Base-by-base conservation (phyloP, 2,888 invertebrate species). In the Philaethria dido region DNA sequence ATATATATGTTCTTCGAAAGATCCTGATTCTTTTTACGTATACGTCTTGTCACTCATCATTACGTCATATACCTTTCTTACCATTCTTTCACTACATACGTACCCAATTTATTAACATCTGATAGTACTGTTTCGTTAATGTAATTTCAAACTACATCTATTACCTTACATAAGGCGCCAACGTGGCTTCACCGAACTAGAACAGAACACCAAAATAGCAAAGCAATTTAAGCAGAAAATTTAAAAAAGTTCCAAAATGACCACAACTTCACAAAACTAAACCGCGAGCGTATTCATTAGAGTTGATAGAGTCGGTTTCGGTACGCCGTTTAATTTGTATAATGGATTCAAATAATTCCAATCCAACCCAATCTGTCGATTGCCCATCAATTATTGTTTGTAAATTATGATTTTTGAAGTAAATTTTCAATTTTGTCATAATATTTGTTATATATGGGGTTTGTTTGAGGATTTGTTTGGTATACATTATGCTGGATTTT, bases 341-440 rank as follows among this genome's bases (percentile, higher is more conserved):
- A 77, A 77, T 76, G 73, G 81, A 72, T 64, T 70, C 70, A 69
- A 69, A 73, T 75, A 72, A 73, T 74, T 69, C 64, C 69, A 72
- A 87, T 85, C 84, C 64, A 70, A 71, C 69, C 59, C 70, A 64
- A 72, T 70, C 50, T 62, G 69, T 61, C 65, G 66, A 70, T 67
- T 59, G 66, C 29, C 25, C 59, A 48, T 63, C 61, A 60, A 47
- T 65, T 66, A 69, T 70, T 68, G 57, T 65, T 36, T 57, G 16
- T 18, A 33, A 20, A 18, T 64, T 47, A 50, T 42, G 14, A 44
- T 59, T 47, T 50, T 50, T 42, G 6, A 42, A n/a, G 0, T 13
- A 39, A 57, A 62, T 6, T 6, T 18, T 50, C 33, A 45, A 52
- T 6, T n/a, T 33, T 39, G 22, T 20, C 11, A 20, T 18, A 13